These are phyloP conservation scores for Volucella bombylans DNA, from an alignment of 2,888 invertebrate species.

Conservation along the genomic window DNA sequence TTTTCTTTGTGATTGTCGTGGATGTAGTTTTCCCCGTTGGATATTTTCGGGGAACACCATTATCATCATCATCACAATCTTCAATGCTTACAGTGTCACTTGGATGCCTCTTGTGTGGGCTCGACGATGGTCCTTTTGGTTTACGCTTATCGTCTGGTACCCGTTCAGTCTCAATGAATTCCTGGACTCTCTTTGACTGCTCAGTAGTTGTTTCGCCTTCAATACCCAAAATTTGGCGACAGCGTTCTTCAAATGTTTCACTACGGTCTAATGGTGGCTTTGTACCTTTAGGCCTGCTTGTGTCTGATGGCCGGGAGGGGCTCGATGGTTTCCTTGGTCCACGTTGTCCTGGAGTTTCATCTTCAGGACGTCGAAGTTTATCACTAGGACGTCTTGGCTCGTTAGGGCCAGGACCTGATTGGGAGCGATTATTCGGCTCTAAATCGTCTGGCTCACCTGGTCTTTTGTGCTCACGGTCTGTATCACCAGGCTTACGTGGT, in stretches of 20 bases:
- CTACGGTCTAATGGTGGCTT: slow-evolving; percentile 86
- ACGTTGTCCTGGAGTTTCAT: background rate
- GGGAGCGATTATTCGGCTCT: background rate
- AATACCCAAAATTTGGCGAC: slow-evolving; percentile 88
- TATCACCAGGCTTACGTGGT: slow-evolving; percentile 8
- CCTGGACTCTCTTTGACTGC: slow-evolving; percentile 52
- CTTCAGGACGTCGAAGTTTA: slow-evolving; percentile 19
- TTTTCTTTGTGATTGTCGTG: slow-evolving; percentile 24
- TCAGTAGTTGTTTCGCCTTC: slow-evolving; percentile 77
- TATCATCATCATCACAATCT: slow-evolving; percentile 80
- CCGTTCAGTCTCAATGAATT: slow-evolving; percentile 69
- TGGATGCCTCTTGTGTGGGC: slow-evolving; percentile 28
- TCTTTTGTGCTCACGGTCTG: background rate
- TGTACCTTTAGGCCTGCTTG: slow-evolving; percentile 79
- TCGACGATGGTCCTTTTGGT: slow-evolving; percentile 20
- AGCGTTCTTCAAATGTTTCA: slow-evolving; percentile 89
- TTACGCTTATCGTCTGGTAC: slow-evolving; percentile 32
- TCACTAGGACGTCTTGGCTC: slow-evolving; percentile 3
- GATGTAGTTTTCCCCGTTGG: slow-evolving; percentile 64
- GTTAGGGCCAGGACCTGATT: background rate
- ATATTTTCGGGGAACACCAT: slow-evolving; percentile 72
- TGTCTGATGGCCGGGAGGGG: slow-evolving; percentile 45
- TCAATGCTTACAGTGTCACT: slow-evolving; percentile 78
- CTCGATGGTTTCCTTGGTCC: slow-evolving; percentile 10
- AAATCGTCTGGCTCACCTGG: slow-evolving; percentile 1